Evolutionary conservation across 2,888 invertebrate genomes (phyloP).

Genomic region (Pemphredon lugubris): DNA sequence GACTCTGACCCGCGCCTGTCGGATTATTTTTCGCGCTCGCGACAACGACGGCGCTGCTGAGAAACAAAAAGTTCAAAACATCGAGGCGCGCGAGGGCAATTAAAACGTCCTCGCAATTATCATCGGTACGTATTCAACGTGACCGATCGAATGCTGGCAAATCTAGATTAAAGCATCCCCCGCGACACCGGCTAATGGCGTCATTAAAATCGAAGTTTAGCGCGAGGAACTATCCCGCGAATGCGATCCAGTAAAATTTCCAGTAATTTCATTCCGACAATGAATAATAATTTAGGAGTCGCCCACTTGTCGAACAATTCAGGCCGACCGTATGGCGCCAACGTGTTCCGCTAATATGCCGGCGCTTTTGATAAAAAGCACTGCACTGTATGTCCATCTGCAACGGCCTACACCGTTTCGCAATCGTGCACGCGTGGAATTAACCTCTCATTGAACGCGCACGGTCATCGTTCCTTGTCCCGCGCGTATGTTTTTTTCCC

Average conservation of each 20-base stretch:
- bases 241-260: conserved; percentile 49
- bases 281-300: conserved; percentile 49
- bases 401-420: conserved; percentile 30
- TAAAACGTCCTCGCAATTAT: too few relatives aligned
- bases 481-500: conserved; percentile 25
- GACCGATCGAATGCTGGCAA: too few relatives aligned
- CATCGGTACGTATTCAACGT: too few relatives aligned
- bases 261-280: conserved; percentile 46
- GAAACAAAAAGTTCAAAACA: too few relatives aligned
- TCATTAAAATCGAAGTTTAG: conserved; percentile 16
- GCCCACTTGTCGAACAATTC: conserved; percentile 47
- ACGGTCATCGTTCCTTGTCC: conserved; percentile 40
- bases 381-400: conserved; percentile 14
- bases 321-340: conserved; percentile 28
- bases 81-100: too few relatives aligned
- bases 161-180: too few relatives aligned
- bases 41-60: too few relatives aligned
- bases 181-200: too few relatives aligned
- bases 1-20: too few relatives aligned
- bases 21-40: too few relatives aligned
- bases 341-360: conserved; percentile 29
- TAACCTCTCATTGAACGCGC: conserved; percentile 49
- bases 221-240: conserved; percentile 5
- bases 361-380: conserved; percentile 38
- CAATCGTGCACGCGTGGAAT: conserved; percentile 47